Conservation (phyloP, 2,113 vertebrate genomes). For the Pteropus alecto region DNA sequence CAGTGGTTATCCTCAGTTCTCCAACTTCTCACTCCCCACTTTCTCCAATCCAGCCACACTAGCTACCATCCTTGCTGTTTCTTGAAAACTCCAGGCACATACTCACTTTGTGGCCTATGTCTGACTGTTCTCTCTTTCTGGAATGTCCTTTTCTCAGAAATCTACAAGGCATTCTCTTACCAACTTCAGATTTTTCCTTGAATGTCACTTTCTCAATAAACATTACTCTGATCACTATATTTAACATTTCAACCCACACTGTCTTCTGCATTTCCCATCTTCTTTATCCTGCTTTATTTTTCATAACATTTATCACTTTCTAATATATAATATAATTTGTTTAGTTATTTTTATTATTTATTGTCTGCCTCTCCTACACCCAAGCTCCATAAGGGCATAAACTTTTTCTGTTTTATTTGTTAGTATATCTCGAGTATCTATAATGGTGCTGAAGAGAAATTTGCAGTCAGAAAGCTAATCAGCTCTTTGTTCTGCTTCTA, state of each 20-base stretch:
- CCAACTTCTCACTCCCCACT: neutral
- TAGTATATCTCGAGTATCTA: neutral
- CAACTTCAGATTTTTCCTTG: neutral
- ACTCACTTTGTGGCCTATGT: neutral
- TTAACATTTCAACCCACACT: neutral
- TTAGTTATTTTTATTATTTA: neutral
- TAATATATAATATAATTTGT: neutral
- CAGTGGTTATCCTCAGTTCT: neutral
- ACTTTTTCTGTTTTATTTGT: neutral
- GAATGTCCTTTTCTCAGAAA: neutral
- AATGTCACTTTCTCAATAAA: neutral
- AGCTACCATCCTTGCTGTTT: neutral
- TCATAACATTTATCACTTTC: neutral
- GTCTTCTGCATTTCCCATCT: neutral
- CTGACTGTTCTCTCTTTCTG: neutral
- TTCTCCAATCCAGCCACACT: neutral
- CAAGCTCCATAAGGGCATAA: neutral
- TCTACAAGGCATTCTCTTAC: neutral
- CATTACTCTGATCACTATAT: neutral
- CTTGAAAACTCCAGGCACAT: neutral
- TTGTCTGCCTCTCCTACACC: neutral
- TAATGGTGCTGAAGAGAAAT: neutral
- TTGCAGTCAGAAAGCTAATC: too few species aligned
- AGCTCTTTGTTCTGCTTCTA: too few species aligned
- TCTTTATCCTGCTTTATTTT: neutral